A percentile compares a stretch with the other conserved stretches of the same genome.
Evolutionary conservation across 1,140 invertebrate species (phyloP).

Genomic region (Luehdorfia chinensis): DNA sequence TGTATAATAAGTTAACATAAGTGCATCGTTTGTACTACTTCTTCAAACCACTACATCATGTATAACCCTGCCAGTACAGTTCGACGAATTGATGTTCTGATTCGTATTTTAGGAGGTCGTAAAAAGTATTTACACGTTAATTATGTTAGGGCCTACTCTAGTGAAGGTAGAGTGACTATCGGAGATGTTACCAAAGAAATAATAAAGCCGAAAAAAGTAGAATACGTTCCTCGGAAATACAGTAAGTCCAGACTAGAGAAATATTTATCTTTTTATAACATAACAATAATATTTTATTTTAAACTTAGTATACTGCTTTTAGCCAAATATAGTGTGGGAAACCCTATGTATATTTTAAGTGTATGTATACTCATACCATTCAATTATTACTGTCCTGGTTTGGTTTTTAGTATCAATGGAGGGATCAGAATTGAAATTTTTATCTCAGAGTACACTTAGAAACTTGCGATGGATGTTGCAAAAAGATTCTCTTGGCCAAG

Average conservation of each 20-base stretch:
- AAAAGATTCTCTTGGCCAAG: conserved; percentile 94
- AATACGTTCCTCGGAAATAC: conserved; percentile 91
- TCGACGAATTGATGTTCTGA: conserved; percentile 68
- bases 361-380: too few relatives aligned
- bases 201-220: conserved; percentile 80
- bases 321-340: too few relatives aligned
- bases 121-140: conserved; percentile 51
- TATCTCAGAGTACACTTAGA: conserved; percentile 86
- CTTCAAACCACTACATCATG: conserved; percentile 34
- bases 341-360: neutral
- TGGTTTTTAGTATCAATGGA: conserved; percentile 73
- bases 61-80: conserved; percentile 61
- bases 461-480: conserved; percentile 97
- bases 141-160: conserved; percentile 67
- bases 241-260: too few relatives aligned
- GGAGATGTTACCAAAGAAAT: conserved; percentile 85
- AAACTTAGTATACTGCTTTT: too few relatives aligned
- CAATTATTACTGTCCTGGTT: neutral
- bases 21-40: conserved; percentile 7
- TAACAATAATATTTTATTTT: too few relatives aligned
- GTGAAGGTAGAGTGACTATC: conserved; percentile 81
- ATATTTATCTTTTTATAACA: conserved; percentile 32
- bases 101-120: conserved; percentile 63
- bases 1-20: neutral
- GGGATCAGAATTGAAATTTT: conserved; percentile 58